Evolutionary conservation across 2,113 vertebrate genomes (phyloP).

Genomic region (Cryptoleucopteryx plumbea): DNA sequence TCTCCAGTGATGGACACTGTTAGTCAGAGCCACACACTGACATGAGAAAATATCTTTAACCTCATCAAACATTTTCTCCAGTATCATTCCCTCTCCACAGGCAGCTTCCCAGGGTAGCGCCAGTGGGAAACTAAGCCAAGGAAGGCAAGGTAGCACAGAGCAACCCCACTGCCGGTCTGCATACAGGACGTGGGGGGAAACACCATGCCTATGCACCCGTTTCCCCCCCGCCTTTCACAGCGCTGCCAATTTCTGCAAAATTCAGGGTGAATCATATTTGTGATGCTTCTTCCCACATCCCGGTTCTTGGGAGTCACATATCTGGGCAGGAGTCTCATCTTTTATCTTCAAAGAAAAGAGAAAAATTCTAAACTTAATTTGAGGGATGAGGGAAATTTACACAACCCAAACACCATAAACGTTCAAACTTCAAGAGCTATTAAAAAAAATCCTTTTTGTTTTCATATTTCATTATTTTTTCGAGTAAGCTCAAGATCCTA

Average conservation of each 20-base stretch:
- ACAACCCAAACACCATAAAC: background rate
- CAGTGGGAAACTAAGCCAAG: background rate
- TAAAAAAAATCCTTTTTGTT: background rate
- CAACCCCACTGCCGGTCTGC: background rate
- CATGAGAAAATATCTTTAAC: background rate
- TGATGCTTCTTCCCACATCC: background rate
- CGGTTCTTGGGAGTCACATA: background rate
- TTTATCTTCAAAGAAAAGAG: conserved; percentile 8
- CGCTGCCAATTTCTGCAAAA: background rate
- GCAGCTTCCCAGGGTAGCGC: background rate
- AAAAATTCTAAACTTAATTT: background rate
- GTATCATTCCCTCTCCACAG: background rate
- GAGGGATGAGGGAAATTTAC: background rate
- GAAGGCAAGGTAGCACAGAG: background rate
- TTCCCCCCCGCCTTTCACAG: background rate
- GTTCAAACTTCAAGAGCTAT: background rate
- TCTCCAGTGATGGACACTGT: background rate
- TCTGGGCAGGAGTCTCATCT: background rate
- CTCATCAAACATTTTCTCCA: background rate
- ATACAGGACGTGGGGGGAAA: background rate
- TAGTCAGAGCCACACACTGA: conserved; percentile 1
- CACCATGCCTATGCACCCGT: background rate
- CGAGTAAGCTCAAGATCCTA: background rate
- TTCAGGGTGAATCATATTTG: background rate
- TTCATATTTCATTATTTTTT: background rate